A percentile compares a stretch with the other conserved stretches of the same genome.
Conservation (phyloP, 2,797 vertebrate species). For the Poecilia wingei region DNA sequence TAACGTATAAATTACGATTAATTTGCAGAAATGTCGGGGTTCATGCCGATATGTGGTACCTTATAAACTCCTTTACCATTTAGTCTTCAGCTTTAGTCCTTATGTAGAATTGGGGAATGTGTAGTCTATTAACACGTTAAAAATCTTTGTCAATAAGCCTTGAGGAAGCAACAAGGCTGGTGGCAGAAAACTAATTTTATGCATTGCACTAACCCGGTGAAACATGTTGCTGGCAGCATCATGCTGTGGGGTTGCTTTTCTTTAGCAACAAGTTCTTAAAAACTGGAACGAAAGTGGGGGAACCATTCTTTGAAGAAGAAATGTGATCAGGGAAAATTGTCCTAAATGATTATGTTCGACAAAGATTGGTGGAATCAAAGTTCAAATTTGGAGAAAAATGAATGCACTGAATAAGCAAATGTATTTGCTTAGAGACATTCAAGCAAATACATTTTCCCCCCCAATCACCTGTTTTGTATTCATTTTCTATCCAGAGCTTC, state of each 20-base stretch:
- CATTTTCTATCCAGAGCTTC: constrained; percentile 12
- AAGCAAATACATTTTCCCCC: background rate
- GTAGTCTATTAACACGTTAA: background rate
- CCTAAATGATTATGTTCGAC: too few species aligned
- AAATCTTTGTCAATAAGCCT: background rate
- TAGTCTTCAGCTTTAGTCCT: background rate
- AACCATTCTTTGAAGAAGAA: background rate
- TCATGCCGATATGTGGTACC: background rate
- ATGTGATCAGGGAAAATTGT: background rate
- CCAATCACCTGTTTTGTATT: background rate
- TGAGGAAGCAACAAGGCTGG: background rate
- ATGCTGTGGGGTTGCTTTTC: background rate
- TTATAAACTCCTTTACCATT: background rate
- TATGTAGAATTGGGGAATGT: background rate
- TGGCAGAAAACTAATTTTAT: background rate
- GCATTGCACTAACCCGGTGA: too few species aligned
- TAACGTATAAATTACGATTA: background rate
- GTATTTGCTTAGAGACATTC: background rate
- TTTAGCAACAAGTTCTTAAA: background rate
- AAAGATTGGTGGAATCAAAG: background rate
- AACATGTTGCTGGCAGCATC: background rate
- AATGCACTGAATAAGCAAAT: background rate
- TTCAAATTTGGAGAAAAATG: background rate
- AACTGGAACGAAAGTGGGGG: too few species aligned
- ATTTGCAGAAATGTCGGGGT: background rate